Evolutionary conservation across 2,888 invertebrate species (phyloP).

Genomic region (Aphodius sticticus): DNA sequence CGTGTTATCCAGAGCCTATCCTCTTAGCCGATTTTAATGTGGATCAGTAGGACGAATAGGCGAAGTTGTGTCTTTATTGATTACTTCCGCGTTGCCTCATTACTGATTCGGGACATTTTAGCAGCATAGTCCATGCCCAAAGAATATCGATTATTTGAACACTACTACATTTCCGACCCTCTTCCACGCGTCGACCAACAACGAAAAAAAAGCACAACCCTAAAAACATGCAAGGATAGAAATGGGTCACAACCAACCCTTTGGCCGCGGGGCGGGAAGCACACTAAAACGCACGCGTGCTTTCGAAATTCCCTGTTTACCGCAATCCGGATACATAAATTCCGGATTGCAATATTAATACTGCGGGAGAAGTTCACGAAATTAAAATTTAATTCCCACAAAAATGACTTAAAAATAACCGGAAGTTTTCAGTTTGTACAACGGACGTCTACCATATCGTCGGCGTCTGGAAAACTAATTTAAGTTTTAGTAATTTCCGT

Average conservation of each 20-base stretch:
- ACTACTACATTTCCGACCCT: not conserved
- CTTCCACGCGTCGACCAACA: not conserved
- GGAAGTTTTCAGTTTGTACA: not conserved
- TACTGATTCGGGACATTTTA: not conserved
- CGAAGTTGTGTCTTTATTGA: not conserved
- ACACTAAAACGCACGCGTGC: slow-evolving; percentile 4
- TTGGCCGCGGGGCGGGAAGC: not conserved
- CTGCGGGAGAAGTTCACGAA: not conserved
- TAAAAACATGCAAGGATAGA: not conserved
- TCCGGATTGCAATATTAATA: not conserved
- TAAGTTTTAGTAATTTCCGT: not conserved
- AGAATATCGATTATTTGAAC: not conserved
- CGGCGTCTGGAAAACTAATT: not conserved
- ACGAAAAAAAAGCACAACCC: not conserved
- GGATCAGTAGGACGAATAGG: not conserved
- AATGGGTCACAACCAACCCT: not conserved
- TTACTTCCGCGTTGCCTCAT: not conserved
- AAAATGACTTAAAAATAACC: not conserved
- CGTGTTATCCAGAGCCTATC: not conserved
- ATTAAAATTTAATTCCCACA: not conserved
- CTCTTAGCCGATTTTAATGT: not conserved
- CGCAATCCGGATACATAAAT: not conserved
- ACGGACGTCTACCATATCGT: not conserved
- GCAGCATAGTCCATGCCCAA: not conserved
- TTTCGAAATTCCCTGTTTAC: not conserved